Evolutionary conservation across 2,888 invertebrate genomes (phyloP).

Genomic region (Dolomedes plantarius): DNA sequence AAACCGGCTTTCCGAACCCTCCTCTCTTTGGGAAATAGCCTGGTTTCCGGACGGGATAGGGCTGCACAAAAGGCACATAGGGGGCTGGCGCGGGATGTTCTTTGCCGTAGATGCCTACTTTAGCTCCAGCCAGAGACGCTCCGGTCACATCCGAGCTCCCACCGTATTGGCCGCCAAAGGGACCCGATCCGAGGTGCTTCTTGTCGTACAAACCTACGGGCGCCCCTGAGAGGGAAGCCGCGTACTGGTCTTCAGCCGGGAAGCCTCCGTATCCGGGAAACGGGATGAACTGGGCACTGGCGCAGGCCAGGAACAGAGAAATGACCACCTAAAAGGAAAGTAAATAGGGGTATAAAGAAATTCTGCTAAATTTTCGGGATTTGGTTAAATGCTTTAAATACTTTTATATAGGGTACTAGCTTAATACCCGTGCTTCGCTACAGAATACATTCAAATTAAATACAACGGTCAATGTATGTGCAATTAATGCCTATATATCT

Average conservation of each 20-base stretch:
- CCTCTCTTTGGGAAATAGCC: too few species aligned
- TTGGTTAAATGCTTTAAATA: too few species aligned
- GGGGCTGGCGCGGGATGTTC: not conserved
- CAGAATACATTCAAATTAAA: too few species aligned
- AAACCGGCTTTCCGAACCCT: too few species aligned
- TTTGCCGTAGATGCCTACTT: not conserved
- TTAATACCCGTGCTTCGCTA: too few species aligned
- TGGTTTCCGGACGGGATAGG: too few species aligned
- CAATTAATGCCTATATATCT: too few species aligned
- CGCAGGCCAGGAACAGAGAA: not conserved
- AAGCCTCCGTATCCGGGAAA: not conserved
- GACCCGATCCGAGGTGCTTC: not conserved
- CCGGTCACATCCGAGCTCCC: not conserved
- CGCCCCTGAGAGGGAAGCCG: not conserved
- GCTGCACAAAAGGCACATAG: too few species aligned
- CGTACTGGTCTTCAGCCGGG: not conserved
- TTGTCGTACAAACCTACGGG: not conserved
- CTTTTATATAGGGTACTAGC: too few species aligned
- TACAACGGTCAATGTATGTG: too few species aligned
- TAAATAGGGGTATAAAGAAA: too few species aligned
- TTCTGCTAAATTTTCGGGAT: too few species aligned
- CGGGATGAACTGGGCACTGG: not conserved
- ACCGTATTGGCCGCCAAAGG: not conserved
- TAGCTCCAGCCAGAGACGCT: not conserved
- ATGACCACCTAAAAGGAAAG: not conserved